Base-by-base conservation (phyloP, 2,888 invertebrate genomes). In the Philonicus albiceps region DNA sequence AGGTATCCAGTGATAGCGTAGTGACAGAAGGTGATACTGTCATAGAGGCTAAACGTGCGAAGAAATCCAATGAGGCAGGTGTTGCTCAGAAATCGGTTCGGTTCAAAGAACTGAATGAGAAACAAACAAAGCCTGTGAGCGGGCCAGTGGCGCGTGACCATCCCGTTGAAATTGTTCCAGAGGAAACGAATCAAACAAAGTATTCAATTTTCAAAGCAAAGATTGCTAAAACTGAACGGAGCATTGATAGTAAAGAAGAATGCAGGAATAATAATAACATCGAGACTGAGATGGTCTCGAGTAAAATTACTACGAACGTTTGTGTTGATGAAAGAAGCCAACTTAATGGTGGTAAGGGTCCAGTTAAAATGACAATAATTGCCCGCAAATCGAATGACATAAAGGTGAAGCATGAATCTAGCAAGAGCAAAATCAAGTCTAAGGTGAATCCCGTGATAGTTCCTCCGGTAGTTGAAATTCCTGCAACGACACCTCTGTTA, bases 351-450 rank as follows among this genome's bases (percentile, higher is more conserved):
- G 86, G 76, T 76, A 90, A 90, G 40, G 90, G 89, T 1, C 89
- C 90, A 4, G 90, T 90, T 22, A 90, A 90, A 87, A 89, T 90
- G 87, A 90, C 88, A 75, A 87, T 90, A 72, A 89, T 90, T 74
- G 89, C 90, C 0, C 89, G 90, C 49, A 90, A 90, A 83, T 85
- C 89, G 30, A 64, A 86, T 5, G 88, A 87, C 22, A 86, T 87
- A 34, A 86, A 87, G 43, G 89, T 89, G 7, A 88, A 88, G 31
- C 85, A 72, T n/a, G 88, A 13, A 43, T 43, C 13, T 19, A 43
- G n/a, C 13, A 86, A 43, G 27, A 80, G 1, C n/a, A 49, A 85
- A 13, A 73, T n/a, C 27, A 83, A 72, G 64, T 40, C 40, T 2
- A 86, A 86, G 34, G 27, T 11, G 2, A 11, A 27, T 8, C 64